Conservation (phyloP, 2,888 invertebrate species). For the Eurytoma adleriae region DNA sequence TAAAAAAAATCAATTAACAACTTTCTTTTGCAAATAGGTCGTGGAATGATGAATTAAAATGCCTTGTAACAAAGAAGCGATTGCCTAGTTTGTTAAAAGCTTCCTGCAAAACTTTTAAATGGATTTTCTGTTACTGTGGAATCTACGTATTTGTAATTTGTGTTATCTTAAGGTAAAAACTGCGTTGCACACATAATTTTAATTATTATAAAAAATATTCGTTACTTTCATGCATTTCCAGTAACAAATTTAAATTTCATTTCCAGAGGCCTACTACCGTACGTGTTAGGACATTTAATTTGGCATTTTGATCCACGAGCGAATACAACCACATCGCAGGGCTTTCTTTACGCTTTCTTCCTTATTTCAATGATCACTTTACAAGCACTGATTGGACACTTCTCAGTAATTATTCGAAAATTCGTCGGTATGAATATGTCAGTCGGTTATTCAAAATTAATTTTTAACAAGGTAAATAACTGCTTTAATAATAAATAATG, state of each 20-base stretch:
- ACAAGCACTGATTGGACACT: conserved; percentile 82
- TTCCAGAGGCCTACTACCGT: conserved; percentile 81
- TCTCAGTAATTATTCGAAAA: conserved; percentile 78
- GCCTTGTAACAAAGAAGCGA: conserved; percentile 75
- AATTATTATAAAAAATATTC: not conserved
- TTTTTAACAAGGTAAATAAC: conserved; percentile 87
- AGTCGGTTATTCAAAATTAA: conserved; percentile 85
- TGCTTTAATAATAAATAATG: no score
- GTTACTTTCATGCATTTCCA: not conserved
- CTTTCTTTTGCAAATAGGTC: not conserved
- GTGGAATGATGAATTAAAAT: conserved; percentile 63
- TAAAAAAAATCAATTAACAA: not conserved
- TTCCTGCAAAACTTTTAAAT: conserved; percentile 80
- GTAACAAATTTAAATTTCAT: no score
- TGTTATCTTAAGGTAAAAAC: conserved; percentile 79
- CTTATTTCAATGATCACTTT: conserved; percentile 80
- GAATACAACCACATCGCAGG: conserved; percentile 77
- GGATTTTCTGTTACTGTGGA: conserved; percentile 80
- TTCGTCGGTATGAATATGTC: conserved; percentile 87
- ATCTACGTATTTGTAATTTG: conserved; percentile 79
- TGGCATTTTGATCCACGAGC: conserved; percentile 80
- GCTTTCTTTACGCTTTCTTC: conserved; percentile 82
- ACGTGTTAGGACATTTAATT: conserved; percentile 80
- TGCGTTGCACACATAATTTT: not conserved
- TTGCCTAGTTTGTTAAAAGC: conserved; percentile 80